These are phyloP conservation scores for Liposcelis brunnea DNA, from an alignment of 2,888 invertebrate species.

Conservation along the genomic window DNA sequence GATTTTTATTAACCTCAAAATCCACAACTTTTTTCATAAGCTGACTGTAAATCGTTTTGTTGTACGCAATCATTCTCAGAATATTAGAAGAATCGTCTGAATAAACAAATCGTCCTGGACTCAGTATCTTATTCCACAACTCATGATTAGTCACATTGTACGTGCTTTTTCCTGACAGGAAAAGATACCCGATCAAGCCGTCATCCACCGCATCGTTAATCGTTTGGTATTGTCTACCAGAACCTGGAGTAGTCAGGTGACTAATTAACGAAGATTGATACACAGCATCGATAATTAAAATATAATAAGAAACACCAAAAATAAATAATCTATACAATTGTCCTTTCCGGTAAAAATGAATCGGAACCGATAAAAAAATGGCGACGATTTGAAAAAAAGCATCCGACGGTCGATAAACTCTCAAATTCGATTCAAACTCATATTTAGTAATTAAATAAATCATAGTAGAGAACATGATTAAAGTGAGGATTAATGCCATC, in stretches of 20 bases:
- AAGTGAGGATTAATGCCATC: background rate
- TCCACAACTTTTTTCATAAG: too few species aligned
- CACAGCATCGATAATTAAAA: background rate
- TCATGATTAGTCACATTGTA: slow-evolving; percentile 4
- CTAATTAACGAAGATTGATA: background rate
- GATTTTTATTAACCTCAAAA: too few species aligned
- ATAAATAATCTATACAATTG: too few species aligned
- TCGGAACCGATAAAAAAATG: too few species aligned
- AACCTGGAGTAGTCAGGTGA: background rate
- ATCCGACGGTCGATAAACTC: too few species aligned
- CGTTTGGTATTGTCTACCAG: background rate
- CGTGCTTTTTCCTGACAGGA: background rate
- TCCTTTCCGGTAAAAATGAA: too few species aligned
- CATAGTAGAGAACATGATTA: background rate
- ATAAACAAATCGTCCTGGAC: background rate
- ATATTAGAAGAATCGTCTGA: background rate
- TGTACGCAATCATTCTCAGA: background rate
- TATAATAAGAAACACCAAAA: background rate
- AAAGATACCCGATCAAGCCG: background rate
- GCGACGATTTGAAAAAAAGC: too few species aligned
- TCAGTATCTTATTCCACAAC: background rate
- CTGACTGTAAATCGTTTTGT: background rate
- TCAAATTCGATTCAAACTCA: too few species aligned
- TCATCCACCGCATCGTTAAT: background rate
- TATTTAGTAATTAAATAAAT: background rate